Evolutionary conservation across 2,797 vertebrate species (phyloP).

Genomic region (Ataeniobius toweri): DNA sequence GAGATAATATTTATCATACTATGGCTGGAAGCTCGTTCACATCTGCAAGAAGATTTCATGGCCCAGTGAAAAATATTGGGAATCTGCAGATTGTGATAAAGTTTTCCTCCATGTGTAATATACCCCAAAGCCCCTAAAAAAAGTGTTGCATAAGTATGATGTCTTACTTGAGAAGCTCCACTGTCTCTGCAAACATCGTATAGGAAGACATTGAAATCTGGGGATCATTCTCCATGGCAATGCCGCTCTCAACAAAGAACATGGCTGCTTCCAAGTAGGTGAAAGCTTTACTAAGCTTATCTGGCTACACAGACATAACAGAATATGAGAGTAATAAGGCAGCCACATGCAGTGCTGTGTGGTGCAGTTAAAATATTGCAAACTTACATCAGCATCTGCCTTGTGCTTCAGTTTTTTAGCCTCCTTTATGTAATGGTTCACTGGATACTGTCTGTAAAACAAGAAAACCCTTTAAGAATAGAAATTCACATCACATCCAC

Average conservation of each 20-base stretch:
- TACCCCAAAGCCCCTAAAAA: neutral
- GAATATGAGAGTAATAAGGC: neutral
- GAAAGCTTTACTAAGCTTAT: conserved; percentile 89
- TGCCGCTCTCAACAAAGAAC: conserved; percentile 90
- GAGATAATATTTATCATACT: neutral
- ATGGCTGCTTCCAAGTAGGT: conserved; percentile 91
- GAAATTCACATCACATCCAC: too few relatives aligned
- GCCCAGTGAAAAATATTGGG: neutral
- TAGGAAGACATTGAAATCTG: conserved; percentile 86
- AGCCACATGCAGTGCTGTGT: too few relatives aligned
- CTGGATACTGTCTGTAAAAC: conserved; percentile 78
- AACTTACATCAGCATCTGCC: conserved; percentile 89
- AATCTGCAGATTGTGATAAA: neutral
- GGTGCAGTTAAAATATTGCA: neutral
- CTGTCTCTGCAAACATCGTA: conserved; percentile 88
- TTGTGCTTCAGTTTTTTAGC: conserved; percentile 94
- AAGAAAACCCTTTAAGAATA: neutral
- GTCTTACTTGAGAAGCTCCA: conserved; percentile 91
- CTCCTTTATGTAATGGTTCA: conserved; percentile 91
- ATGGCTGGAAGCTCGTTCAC: neutral
- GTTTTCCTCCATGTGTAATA: neutral
- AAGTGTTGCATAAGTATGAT: neutral
- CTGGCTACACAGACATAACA: conserved; percentile 68
- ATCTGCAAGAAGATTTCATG: neutral
- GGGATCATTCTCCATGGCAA: conserved; percentile 87